phyloP scores from a whole-genome alignment of 2,113 vertebrate genomes.

The Progne subis region DNA sequence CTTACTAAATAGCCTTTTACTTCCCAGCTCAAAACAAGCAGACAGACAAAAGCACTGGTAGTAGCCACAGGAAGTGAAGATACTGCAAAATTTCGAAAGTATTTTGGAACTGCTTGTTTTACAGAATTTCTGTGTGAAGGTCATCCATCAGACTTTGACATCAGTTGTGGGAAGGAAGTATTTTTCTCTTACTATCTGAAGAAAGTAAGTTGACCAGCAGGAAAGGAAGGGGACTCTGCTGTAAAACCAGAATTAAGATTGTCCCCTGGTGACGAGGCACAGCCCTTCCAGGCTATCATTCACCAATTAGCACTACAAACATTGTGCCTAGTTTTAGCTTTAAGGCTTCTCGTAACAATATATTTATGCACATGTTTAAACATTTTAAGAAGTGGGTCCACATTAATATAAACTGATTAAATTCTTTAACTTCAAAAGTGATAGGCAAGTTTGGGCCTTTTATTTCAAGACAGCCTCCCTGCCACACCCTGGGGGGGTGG shows the following conservation, averaged over 20 bases:
- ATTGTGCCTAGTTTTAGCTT: background rate
- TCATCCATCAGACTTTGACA: too few species aligned
- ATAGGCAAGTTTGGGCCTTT: background rate
- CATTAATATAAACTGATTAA: background rate
- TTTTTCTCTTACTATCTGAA: background rate
- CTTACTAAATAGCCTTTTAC: background rate
- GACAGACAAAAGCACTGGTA: background rate
- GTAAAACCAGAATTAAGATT: background rate
- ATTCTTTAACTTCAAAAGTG: background rate
- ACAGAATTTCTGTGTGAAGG: background rate
- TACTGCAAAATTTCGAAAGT: background rate
- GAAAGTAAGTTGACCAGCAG: background rate
- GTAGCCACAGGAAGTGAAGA: background rate
- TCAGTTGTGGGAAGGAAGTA: background rate
- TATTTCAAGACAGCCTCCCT: background rate
- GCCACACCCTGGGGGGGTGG: background rate
- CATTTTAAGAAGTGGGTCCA: background rate
- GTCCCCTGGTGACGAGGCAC: background rate
- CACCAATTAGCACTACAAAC: conserved; percentile 4
- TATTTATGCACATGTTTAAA: background rate
- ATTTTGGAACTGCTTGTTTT: background rate
- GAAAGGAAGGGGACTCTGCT: background rate
- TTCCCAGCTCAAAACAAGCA: background rate
- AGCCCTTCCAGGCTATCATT: background rate
- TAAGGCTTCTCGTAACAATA: background rate